phyloP scores from a whole-genome alignment of 1,140 invertebrate genomes.

The Popillia japonica region DNA sequence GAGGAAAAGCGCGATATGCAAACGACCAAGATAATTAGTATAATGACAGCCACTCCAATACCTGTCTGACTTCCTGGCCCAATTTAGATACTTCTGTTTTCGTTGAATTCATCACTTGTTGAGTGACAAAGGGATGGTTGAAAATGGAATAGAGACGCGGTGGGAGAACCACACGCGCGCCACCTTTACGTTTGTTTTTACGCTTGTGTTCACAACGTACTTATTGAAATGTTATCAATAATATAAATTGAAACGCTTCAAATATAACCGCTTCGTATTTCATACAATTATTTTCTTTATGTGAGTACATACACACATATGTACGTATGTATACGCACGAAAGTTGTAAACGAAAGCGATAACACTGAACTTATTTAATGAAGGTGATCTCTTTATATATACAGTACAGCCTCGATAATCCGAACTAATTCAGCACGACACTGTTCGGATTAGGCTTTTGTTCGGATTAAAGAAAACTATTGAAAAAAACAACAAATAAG shows the following conservation, averaged over 20 bases:
- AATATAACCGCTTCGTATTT: neutral
- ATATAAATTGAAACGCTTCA: neutral
- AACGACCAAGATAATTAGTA: constrained; percentile 61
- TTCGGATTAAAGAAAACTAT: too few relatives aligned
- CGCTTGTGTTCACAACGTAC: neutral
- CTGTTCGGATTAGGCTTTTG: too few relatives aligned
- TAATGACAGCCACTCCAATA: constrained; percentile 59
- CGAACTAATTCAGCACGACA: too few relatives aligned
- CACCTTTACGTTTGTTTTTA: constrained; percentile 6
- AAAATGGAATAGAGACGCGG: constrained; percentile 31
- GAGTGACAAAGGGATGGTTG: constrained; percentile 32
- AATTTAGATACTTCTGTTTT: constrained; percentile 47
- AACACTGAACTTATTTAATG: too few relatives aligned
- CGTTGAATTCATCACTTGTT: constrained; percentile 35
- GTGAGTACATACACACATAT: neutral
- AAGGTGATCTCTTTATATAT: too few relatives aligned
- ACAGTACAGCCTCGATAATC: too few relatives aligned
- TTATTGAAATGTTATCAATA: neutral
- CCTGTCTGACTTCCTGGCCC: constrained; percentile 48
- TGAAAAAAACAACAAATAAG: too few relatives aligned
- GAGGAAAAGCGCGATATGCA: constrained; percentile 58
- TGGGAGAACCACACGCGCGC: constrained; percentile 18
- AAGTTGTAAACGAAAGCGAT: too few relatives aligned
- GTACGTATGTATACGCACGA: neutral
- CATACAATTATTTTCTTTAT: neutral